Conservation (phyloP, 2,113 vertebrate genomes). For the Antigone vipio region DNA sequence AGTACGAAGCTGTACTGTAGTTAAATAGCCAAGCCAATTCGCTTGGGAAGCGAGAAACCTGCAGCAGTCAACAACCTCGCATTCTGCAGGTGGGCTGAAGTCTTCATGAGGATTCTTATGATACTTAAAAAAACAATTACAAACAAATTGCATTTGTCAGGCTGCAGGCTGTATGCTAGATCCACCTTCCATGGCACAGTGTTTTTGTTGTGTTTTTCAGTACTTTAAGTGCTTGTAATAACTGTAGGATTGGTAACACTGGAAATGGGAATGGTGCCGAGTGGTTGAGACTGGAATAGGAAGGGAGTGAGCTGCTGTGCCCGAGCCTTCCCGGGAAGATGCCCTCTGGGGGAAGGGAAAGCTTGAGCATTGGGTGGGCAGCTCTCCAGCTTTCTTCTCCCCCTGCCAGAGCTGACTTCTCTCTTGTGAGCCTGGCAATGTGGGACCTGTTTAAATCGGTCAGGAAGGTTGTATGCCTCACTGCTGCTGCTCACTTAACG, state of each 20-base stretch:
- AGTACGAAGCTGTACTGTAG: neutral
- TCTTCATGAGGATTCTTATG: neutral
- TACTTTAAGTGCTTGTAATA: neutral
- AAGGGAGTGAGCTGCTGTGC: neutral
- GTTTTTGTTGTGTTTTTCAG: neutral
- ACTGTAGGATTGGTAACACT: neutral
- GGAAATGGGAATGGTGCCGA: neutral
- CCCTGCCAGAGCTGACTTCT: neutral
- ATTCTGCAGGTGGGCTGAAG: conserved; percentile 18
- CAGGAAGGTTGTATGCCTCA: rapidly evolving
- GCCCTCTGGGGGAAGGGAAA: neutral
- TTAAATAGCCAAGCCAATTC: neutral
- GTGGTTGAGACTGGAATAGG: neutral
- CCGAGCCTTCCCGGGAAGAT: neutral
- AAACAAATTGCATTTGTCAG: neutral
- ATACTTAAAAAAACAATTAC: neutral
- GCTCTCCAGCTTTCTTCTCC: neutral
- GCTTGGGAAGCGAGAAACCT: neutral
- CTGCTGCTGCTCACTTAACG: rapidly evolving
- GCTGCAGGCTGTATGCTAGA: neutral
- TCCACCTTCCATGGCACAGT: neutral
- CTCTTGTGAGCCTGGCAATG: neutral
- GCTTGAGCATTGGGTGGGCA: neutral
- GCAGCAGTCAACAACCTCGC: neutral
- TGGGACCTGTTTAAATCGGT: neutral